Evolutionary conservation across 2,888 invertebrate species (phyloP).

Genomic region (Acrocera orbiculus): DNA sequence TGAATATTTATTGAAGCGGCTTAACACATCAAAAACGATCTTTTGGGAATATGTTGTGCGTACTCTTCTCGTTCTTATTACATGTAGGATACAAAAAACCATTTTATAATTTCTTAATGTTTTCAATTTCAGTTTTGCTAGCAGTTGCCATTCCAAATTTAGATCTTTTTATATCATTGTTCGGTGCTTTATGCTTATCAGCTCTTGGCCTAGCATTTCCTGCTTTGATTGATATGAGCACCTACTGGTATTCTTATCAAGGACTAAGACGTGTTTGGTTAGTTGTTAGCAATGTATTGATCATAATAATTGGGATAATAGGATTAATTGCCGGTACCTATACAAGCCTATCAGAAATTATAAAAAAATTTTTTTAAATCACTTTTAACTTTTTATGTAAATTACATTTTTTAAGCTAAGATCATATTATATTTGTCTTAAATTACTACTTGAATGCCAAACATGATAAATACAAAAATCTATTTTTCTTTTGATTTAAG

Average conservation of each 20-base stretch:
- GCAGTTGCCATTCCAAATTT: constrained; percentile 74
- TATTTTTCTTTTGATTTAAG: too few relatives aligned
- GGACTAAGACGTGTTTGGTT: constrained; percentile 39
- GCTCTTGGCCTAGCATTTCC: constrained; percentile 81
- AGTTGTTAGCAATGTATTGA: constrained; percentile 40
- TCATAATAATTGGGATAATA: constrained; percentile 46
- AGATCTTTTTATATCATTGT: constrained; percentile 60
- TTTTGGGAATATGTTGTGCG: constrained; percentile 66
- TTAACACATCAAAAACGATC: constrained; percentile 41
- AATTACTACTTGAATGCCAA: too few relatives aligned
- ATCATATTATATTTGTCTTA: too few relatives aligned
- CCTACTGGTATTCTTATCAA: constrained; percentile 53
- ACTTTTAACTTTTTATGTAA: too few relatives aligned
- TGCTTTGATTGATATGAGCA: constrained; percentile 69
- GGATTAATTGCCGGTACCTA: constrained; percentile 53
- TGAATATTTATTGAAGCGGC: constrained; percentile 42
- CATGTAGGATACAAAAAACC: constrained; percentile 52
- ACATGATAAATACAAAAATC: neutral
- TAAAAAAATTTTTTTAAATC: constrained; percentile 36
- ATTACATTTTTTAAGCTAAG: too few relatives aligned
- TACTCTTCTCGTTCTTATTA: constrained; percentile 56
- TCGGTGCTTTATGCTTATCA: constrained; percentile 80
- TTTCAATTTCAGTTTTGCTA: constrained; percentile 46
- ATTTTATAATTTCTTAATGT: neutral
- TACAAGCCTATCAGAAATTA: constrained; percentile 46